These are phyloP conservation scores for Cheirogaleus medius DNA, from an alignment of 2,113 vertebrate species.

Conservation along the genomic window DNA sequence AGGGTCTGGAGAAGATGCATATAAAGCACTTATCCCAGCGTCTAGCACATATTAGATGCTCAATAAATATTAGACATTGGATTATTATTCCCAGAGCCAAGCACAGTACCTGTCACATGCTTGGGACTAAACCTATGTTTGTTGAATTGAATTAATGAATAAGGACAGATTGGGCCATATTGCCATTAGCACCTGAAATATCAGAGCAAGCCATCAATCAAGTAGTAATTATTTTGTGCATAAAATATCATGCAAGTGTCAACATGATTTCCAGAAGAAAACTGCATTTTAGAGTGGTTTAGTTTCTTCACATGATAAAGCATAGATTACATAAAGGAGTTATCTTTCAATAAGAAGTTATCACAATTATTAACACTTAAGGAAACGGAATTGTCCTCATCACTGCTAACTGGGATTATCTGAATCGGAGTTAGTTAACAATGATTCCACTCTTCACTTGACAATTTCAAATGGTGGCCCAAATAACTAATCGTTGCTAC, in stretches of 20 bases:
- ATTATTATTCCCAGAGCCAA: not conserved
- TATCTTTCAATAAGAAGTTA: not conserved
- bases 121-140: not conserved
- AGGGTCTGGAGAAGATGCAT: not conserved
- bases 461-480: not conserved
- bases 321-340: not conserved
- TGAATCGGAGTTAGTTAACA: not conserved
- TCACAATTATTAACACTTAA: not conserved
- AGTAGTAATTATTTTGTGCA: constrained; percentile 28
- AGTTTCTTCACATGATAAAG: not conserved
- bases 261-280: not conserved
- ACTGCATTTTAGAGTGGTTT: not conserved
- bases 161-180: not conserved
- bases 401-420: not conserved
- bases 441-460: not conserved
- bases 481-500: not conserved
- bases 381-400: not conserved
- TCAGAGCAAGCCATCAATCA: constrained; percentile 23
- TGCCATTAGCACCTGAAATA: not conserved
- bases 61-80: not conserved
- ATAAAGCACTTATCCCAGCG: not conserved
- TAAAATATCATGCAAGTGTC: constrained; percentile 26
- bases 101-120: not conserved
- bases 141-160: constrained; percentile 26
- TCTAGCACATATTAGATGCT: not conserved